Evolutionary conservation across 2,888 invertebrate genomes (phyloP).

Genomic region (Himalopsyche anomala): DNA sequence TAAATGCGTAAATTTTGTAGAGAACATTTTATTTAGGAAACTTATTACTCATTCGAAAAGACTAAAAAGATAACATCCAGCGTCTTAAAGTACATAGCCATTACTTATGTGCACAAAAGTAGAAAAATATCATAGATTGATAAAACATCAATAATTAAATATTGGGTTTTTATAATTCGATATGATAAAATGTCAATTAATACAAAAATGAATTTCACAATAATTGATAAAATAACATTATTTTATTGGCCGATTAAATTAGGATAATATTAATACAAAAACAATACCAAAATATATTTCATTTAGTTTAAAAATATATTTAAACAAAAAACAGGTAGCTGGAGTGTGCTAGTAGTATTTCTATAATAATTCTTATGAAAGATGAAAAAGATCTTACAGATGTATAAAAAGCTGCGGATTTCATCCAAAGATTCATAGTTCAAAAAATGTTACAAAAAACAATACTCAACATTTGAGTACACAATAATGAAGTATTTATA

Average conservation of each 20-base stretch:
- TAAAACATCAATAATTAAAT: constrained; percentile 48
- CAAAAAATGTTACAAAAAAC: constrained; percentile 34
- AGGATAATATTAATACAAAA: constrained; percentile 21
- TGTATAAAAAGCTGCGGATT: constrained; percentile 41
- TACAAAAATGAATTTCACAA: constrained; percentile 22
- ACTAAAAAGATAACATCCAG: constrained; percentile 36
- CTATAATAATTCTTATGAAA: constrained; percentile 32
- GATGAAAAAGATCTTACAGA: constrained; percentile 38
- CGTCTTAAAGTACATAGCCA: constrained; percentile 30
- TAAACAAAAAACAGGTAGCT: constrained; percentile 29
- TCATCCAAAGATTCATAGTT: constrained; percentile 39
- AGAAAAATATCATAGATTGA: constrained; percentile 53
- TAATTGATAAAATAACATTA: constrained; percentile 30
- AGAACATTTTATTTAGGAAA: constrained; percentile 27
- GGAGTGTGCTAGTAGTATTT: constrained; percentile 40
- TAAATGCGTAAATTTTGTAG: constrained; percentile 12
- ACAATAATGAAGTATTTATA: constrained; percentile 39
- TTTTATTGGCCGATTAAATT: constrained; percentile 42
- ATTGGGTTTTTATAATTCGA: constrained; percentile 46
- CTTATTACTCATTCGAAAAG: not conserved
- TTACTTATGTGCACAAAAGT: constrained; percentile 54
- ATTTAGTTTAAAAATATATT: constrained; percentile 35
- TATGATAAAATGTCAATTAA: constrained; percentile 36
- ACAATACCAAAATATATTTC: constrained; percentile 32
- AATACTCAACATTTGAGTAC: constrained; percentile 24